Evolutionary conservation across 1,140 invertebrate species (phyloP), one percentile per base, ranked within the genome.

Genomic region (Apis dorsata): DNA sequence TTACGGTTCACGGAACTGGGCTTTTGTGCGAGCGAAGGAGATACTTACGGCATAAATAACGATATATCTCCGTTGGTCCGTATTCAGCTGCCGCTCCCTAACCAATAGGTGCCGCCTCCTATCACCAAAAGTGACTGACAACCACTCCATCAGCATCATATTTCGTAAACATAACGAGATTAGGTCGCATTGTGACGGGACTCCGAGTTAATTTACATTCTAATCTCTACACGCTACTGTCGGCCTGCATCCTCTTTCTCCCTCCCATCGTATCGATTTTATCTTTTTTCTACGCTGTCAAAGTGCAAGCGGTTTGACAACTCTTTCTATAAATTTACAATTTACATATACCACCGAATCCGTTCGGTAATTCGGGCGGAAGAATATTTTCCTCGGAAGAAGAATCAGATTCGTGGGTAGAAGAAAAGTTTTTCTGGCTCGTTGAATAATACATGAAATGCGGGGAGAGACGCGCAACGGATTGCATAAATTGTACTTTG

Each of bases 121-220:
- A 89, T 85, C 87, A 87, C 60, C 83, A 34, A 88, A 88, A 89
- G 85, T 92, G 89, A 91, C 86, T 88, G 91, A 92, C 91, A 91
- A 88, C 84, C 85, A 84, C 86, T 86, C 88, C 88, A 86, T 90
- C 88, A 90, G 89, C 84, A 91, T 92, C 91, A 91, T 91, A 92
- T 91, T 93, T 93, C 90, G 90, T 90, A 90, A 90, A 88, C 74
- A 89, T 92, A 91, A 92, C 87, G 87, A 92, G 90, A 93, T 92
- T 92, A 92, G 86, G 87, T 86, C 83, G 84, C 90, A 91, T 92
- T 92, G 91, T 91, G 90, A 90, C 86, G 83, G 78, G 79, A 81
- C 84, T 91, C 85, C 55, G 85, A 87, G 83, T 87, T 90, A 91
- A 91, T 92, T 92, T 91, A 89, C 90, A 92, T 92, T 91, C 89